phyloP scores from a whole-genome alignment of 2,888 invertebrate species.

The Nipponacmea schrenckii region DNA sequence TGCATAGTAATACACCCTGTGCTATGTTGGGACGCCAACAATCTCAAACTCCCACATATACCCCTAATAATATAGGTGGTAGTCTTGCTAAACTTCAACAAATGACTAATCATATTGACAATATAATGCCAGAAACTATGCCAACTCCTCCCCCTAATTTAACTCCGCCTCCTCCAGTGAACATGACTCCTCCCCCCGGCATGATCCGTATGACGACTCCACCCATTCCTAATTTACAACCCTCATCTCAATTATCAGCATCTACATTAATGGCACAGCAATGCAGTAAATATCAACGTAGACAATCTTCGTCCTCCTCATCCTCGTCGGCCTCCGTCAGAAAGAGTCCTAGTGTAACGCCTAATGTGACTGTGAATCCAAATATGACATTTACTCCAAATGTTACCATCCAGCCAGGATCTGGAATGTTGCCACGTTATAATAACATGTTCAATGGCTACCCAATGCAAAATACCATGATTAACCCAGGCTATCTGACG shows the following conservation, averaged over 20 bases:
- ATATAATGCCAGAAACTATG: slow-evolving; percentile 73
- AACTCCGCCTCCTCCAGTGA: slow-evolving; percentile 68
- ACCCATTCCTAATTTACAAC: slow-evolving; percentile 59
- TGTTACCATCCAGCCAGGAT: slow-evolving; percentile 76
- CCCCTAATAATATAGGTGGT: slow-evolving; percentile 72
- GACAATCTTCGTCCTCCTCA: slow-evolving; percentile 43
- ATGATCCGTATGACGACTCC: slow-evolving; percentile 62
- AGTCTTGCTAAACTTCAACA: slow-evolving; percentile 93
- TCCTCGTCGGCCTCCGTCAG: slow-evolving; percentile 9
- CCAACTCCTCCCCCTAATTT: slow-evolving; percentile 73
- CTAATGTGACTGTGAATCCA: slow-evolving; percentile 55
- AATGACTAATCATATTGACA: slow-evolving; percentile 86
- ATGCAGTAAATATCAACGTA: slow-evolving; percentile 57
- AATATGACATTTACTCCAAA: slow-evolving; percentile 72
- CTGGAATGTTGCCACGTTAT: slow-evolving; percentile 82
- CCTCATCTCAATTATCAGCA: slow-evolving; percentile 40
- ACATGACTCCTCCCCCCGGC: slow-evolving; percentile 56
- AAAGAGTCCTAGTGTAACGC: slow-evolving; percentile 48
- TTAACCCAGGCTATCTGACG: slow-evolving; percentile 73
- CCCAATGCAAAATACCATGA: slow-evolving; percentile 75
- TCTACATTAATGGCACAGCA: slow-evolving; percentile 47
- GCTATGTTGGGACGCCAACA: slow-evolving; percentile 33
- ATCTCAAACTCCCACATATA: slow-evolving; percentile 29
- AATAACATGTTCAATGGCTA: slow-evolving; percentile 80
- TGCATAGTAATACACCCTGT: slow-evolving; percentile 47